Evolutionary conservation across 2,888 invertebrate species (phyloP).

Genomic region (Malthinus seriepunctatus): DNA sequence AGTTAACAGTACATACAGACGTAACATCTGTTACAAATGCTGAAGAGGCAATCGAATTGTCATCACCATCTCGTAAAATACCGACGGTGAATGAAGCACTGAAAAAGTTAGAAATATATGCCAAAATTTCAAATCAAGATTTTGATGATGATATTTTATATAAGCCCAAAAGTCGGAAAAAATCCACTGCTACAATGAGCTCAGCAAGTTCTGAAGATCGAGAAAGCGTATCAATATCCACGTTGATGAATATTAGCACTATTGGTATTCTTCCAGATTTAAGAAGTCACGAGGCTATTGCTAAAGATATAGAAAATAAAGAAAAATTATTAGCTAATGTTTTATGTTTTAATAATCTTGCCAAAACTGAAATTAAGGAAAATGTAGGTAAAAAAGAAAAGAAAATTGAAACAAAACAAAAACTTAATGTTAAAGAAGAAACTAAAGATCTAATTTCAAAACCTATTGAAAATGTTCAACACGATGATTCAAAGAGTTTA

Average conservation of each 20-base stretch:
- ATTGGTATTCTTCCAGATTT: conserved; percentile 58
- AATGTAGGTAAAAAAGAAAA: conserved; percentile 37
- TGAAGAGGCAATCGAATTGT: conserved; percentile 72
- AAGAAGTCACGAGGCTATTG: conserved; percentile 67
- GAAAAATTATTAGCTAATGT: conserved; percentile 72
- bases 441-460: too few relatives aligned
- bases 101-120: conserved; percentile 66
- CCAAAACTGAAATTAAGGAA: conserved; percentile 26
- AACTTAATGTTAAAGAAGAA: conserved; percentile 10
- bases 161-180: conserved; percentile 62
- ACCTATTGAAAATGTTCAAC: too few relatives aligned
- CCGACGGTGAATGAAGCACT: conserved; percentile 43
- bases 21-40: conserved; percentile 61
- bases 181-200: conserved; percentile 41
- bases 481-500: too few relatives aligned
- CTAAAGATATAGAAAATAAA: conserved; percentile 73
- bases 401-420: conserved; percentile 1
- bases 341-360: conserved; percentile 60
- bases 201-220: conserved; percentile 49
- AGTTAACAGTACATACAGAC: conserved; percentile 52
- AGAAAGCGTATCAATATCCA: conserved; percentile 46
- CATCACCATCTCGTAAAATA: conserved; percentile 59
- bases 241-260: conserved; percentile 57
- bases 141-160: conserved; percentile 72
- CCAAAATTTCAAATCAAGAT: conserved; percentile 72